Conservation (phyloP, 2,888 invertebrate genomes). For the Hylaea fasciaria region DNA sequence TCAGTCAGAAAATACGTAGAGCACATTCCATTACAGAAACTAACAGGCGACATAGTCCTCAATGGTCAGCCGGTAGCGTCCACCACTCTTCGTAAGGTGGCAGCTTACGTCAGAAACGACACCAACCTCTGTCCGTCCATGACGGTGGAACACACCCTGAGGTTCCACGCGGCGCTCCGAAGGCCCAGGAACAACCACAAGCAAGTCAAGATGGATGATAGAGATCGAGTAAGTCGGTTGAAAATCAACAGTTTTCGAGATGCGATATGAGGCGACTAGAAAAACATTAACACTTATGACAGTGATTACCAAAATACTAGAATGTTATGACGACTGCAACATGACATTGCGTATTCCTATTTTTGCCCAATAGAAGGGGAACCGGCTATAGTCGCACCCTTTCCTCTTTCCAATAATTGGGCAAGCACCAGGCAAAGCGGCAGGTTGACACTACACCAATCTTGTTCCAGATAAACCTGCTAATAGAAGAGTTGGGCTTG, state of each 20-base stretch:
- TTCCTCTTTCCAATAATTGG: no score
- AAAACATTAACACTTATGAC: no score
- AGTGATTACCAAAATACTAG: no score
- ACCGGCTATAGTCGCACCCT: no score
- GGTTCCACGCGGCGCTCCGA: slow-evolving; percentile 91
- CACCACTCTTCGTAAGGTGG: slow-evolving; percentile 88
- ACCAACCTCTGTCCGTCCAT: slow-evolving; percentile 92
- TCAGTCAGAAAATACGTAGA: no score
- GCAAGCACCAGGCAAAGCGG: no score
- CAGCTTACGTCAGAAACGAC: slow-evolving; percentile 91
- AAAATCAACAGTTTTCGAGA: background rate
- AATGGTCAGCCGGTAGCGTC: slow-evolving; percentile 94
- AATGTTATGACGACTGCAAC: no score
- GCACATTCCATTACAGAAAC: slow-evolving; percentile 66
- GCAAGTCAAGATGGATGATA: slow-evolving; percentile 89
- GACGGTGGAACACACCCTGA: slow-evolving; percentile 95
- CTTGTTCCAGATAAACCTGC: slow-evolving; percentile 89
- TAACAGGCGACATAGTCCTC: slow-evolving; percentile 91
- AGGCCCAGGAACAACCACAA: slow-evolving; percentile 86
- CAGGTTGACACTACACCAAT: no score
- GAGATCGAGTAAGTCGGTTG: slow-evolving; percentile 86
- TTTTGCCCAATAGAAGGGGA: no score
- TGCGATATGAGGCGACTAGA: no score
- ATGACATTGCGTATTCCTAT: no score
- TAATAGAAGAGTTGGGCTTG: slow-evolving; percentile 96